Evolutionary conservation across 2,113 vertebrate species (phyloP), one percentile per base, ranked within the genome.

Genomic region (Bujurquina vittata): DNA sequence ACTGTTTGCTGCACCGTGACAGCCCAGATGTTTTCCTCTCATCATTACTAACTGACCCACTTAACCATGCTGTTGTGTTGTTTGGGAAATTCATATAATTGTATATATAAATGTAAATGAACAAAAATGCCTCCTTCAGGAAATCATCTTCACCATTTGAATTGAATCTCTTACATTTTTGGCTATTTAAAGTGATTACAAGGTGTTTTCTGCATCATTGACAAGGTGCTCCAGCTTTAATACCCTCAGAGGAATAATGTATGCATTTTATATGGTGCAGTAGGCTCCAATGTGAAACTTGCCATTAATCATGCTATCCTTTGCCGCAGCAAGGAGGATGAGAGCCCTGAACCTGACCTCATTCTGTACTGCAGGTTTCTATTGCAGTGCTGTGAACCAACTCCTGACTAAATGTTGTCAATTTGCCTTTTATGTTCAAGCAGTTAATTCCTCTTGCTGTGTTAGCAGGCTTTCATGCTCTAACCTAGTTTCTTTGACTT

Each of bases 21-120:
- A 0, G 69, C 84, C 87, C 89, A 90, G 88, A 90, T 94, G 88
- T 90, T 91, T 84, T 72, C 78, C 67, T 83, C 69, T 81, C 59
- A 76, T 84, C 52, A 37, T 22, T 58, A 11, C 37, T 55, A 15
- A 63, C 12, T 58, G 60, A 80, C 26, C 59, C 40, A 69, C 20
- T 87, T 26, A 74, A 57, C 49, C 67, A 9, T 75, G 17, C 43
- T 86, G 72, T 58, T 26, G 55, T 54, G 78, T 75, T 57, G 5
- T 60, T 73, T 52, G 9, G 37, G 29, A 72, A 56, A 14, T 15
- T 49, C 22, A 37, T 72, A 63, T 12, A 61, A 77, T 37, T 35
- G 17, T 29, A 7, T 69, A 31, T 52, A 72, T 31, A 72, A 72
- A 52, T 52, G 1, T 20, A 72, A 72, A n/a, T n/a, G 0, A 72